Conservation (phyloP, 2,888 invertebrate species). For the Cecidostiba fungosa region DNA sequence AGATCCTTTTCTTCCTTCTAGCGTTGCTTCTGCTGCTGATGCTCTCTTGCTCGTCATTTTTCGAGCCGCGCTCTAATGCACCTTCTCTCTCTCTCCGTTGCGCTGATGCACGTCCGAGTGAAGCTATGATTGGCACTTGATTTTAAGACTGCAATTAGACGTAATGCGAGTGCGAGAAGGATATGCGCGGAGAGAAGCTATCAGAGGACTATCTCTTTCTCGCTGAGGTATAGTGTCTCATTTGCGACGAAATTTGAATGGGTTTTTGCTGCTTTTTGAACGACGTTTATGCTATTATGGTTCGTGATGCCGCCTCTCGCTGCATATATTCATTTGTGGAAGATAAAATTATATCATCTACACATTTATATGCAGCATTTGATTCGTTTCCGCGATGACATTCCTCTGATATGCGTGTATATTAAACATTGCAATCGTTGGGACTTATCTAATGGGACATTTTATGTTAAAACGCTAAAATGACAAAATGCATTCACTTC, state of each 20-base stretch:
- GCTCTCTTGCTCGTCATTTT: constrained; percentile 31
- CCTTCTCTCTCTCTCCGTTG: neutral
- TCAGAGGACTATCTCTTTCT: neutral
- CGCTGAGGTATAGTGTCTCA: neutral
- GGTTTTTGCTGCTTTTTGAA: neutral
- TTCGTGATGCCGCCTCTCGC: neutral
- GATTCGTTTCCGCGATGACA: no score
- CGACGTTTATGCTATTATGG: neutral
- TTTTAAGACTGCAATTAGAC: constrained; percentile 56
- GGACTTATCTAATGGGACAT: neutral
- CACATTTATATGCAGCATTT: neutral
- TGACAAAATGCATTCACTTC: neutral
- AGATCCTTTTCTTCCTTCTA: constrained; percentile 40
- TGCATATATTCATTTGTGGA: neutral
- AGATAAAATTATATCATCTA: neutral
- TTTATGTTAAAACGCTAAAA: neutral
- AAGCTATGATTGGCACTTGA: constrained; percentile 50
- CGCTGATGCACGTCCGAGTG: constrained; percentile 18
- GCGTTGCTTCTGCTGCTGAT: neutral
- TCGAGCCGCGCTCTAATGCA: constrained; percentile 23
- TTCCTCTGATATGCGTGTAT: no score
- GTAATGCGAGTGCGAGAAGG: constrained; percentile 1
- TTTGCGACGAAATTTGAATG: constrained; percentile 3
- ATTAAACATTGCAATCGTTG: neutral
- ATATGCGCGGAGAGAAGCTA: neutral